A percentile compares a stretch with the other conserved stretches of the same genome.
phyloP scores from a whole-genome alignment of 1,140 invertebrate genomes.

The Andricus grossulariae region DNA sequence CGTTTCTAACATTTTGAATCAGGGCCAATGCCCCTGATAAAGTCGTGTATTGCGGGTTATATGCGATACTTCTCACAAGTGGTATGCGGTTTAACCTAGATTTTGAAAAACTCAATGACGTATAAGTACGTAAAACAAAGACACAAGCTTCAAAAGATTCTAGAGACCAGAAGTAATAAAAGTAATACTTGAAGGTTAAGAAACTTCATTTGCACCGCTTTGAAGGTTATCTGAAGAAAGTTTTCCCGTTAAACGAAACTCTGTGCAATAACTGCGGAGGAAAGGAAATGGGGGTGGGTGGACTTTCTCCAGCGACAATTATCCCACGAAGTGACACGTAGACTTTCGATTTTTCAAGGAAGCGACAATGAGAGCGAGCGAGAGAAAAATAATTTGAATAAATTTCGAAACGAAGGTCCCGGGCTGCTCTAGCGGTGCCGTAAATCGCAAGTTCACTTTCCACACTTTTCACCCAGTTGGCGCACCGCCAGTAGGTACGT shows the following conservation, averaged over 20 bases:
- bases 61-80: too few species aligned
- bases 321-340: constrained; percentile 46
- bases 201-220: constrained; percentile 34
- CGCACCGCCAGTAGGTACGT: constrained; percentile 64
- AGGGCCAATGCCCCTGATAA: too few species aligned
- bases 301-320: constrained; percentile 64
- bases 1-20: too few species aligned
- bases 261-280: constrained; percentile 34
- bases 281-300: constrained; percentile 32
- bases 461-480: constrained; percentile 76
- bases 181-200: constrained; percentile 30
- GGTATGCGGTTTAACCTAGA: too few species aligned
- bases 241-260: constrained; percentile 55
- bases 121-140: too few species aligned
- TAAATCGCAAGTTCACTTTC: constrained; percentile 73
- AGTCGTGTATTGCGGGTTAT: too few species aligned
- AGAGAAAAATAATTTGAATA: constrained; percentile 67
- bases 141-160: too few species aligned
- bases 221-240: constrained; percentile 48
- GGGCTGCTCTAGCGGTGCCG: constrained; percentile 46
- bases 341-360: constrained; percentile 62
- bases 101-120: too few species aligned
- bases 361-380: constrained; percentile 44
- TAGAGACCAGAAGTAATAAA: background rate
- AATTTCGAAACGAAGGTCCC: constrained; percentile 64